Conservation (phyloP, 1,140 invertebrate species). For the Zaprionus inermis region DNA sequence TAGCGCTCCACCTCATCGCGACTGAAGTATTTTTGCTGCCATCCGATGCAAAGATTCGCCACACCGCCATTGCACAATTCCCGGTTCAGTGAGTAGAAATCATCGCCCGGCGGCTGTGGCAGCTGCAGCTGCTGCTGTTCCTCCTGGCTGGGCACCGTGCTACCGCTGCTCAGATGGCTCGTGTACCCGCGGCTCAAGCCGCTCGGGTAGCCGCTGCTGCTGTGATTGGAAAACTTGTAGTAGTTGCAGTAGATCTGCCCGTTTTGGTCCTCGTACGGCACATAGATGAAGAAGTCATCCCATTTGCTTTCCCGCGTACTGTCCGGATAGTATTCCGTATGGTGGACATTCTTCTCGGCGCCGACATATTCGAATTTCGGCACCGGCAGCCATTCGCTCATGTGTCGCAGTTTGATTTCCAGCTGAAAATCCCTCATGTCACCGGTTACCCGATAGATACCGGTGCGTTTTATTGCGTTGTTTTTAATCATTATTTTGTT, state of each 20-base stretch:
- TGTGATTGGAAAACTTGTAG: slow-evolving; percentile 21
- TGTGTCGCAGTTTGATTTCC: slow-evolving; percentile 65
- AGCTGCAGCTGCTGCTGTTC: not conserved
- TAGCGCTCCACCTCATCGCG: slow-evolving; percentile 57
- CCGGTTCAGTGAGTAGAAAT: slow-evolving; percentile 43
- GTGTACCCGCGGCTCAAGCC: slow-evolving; percentile 2
- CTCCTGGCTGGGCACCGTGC: not conserved
- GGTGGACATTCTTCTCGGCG: slow-evolving; percentile 19
- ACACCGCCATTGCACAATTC: slow-evolving; percentile 59
- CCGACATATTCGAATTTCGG: slow-evolving; percentile 70
- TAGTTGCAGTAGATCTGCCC: slow-evolving; percentile 46
- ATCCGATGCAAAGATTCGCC: slow-evolving; percentile 57
- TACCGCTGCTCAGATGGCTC: slow-evolving; percentile 1
- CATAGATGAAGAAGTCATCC: slow-evolving; percentile 54
- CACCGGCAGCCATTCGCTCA: slow-evolving; percentile 73
- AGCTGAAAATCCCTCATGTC: slow-evolving; percentile 85
- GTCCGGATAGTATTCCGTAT: slow-evolving; percentile 32
- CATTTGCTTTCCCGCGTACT: slow-evolving; percentile 17
- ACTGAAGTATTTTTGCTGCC: slow-evolving; percentile 80
- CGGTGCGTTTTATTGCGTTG: slow-evolving; percentile 81
- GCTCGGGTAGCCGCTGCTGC: slow-evolving; percentile 24
- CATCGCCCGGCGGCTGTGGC: not conserved
- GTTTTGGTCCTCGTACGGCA: slow-evolving; percentile 52
- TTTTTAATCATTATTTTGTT: slow-evolving; percentile 58
- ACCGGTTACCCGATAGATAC: slow-evolving; percentile 84